A percentile compares a stretch with the other conserved stretches of the same genome.
Evolutionary conservation across 2,888 invertebrate species (phyloP).

Genomic region (Pimpla rufipes): DNA sequence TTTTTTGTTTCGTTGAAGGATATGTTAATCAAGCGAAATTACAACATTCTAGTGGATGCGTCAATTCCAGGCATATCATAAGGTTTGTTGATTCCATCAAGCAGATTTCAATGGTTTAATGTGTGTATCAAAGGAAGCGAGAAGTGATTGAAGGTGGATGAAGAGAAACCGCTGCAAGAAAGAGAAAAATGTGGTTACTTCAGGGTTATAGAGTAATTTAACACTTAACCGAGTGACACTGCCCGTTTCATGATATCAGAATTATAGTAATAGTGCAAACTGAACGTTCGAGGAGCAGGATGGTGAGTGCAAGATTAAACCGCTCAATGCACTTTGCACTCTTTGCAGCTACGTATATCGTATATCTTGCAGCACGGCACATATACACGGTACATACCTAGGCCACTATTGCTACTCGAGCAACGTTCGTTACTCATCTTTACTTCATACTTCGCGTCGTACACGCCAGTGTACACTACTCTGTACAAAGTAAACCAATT

Average conservation of each 20-base stretch:
- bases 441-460: not conserved
- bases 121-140: no score
- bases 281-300: no score
- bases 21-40: not conserved
- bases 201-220: not conserved
- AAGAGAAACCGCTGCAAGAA: not conserved
- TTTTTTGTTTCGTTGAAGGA: not conserved
- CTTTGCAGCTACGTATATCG: constrained; percentile 34
- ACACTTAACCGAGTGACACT: not conserved
- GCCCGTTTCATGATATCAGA: not conserved
- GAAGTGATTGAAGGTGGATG: no score
- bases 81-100: no score
- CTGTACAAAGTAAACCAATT: not conserved
- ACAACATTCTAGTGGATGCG: not conserved
- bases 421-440: not conserved
- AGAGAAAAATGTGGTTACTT: not conserved
- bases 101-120: no score
- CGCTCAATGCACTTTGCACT: no score
- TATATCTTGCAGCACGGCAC: constrained; percentile 23
- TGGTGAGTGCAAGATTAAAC: no score
- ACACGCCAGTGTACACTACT: not conserved
- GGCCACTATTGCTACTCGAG: constrained; percentile 14
- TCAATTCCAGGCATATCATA: no score
- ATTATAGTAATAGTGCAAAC: constrained; percentile 7
- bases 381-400: not conserved